Percentiles rank a stretch among this genome's conserved stretches.
Evolutionary conservation across 2,888 invertebrate genomes (phyloP).

Genomic region (Lepidocyrtinus sp.): DNA sequence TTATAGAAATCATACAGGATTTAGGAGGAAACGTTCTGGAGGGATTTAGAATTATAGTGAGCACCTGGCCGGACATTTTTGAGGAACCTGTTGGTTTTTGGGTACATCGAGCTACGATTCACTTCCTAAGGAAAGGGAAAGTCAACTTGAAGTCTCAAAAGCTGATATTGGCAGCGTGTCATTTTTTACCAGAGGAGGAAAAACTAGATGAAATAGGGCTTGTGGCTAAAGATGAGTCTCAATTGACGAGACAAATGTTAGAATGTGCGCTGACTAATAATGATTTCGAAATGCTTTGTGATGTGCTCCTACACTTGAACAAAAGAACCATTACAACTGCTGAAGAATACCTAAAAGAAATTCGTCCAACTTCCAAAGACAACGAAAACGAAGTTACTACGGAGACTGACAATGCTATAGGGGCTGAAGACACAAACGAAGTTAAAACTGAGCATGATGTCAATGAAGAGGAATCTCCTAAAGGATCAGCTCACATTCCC

Average conservation of each 20-base stretch:
- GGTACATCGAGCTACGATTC: conserved; percentile 51
- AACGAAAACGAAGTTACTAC: conserved; percentile 11
- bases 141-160: conserved; percentile 52
- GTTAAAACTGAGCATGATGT: neutral
- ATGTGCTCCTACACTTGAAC: conserved; percentile 49
- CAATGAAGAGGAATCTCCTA: neutral
- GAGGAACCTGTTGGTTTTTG: conserved; percentile 42
- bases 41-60: conserved; percentile 56
- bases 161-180: conserved; percentile 54
- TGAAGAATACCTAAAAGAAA: conserved; percentile 38
- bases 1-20: conserved; percentile 59
- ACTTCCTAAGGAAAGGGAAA: conserved; percentile 34
- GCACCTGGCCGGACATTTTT: conserved; percentile 60
- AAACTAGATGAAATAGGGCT: conserved; percentile 40
- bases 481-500: neutral
- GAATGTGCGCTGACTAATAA: conserved; percentile 49
- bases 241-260: conserved; percentile 34
- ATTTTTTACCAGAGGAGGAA: conserved; percentile 55
- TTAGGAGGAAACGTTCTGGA: conserved; percentile 52
- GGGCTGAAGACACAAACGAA: neutral
- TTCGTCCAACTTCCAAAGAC: conserved; percentile 7
- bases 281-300: conserved; percentile 60
- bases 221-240: conserved; percentile 28
- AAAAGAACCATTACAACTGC: conserved; percentile 45
- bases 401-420: neutral